Evolutionary conservation across 2,113 vertebrate genomes (phyloP).

Genomic region (Melanostigma gelatinosum): DNA sequence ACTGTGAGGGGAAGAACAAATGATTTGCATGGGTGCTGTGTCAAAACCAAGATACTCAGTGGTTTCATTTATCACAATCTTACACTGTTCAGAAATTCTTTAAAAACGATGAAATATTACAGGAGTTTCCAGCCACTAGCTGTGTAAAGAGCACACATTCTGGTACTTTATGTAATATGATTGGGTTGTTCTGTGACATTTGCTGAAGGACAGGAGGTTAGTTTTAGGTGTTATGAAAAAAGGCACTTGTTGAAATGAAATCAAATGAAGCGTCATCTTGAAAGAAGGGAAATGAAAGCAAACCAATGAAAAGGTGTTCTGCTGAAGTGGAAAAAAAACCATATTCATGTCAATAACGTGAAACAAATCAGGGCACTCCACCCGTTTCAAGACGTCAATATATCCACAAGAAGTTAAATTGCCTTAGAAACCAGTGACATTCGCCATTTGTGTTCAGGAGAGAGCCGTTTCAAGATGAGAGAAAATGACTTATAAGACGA

Average conservation of each 20-base stretch:
- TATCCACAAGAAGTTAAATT: constrained; percentile 43
- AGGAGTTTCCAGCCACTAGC: too few species aligned
- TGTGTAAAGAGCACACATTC: too few species aligned
- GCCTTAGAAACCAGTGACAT: constrained; percentile 52
- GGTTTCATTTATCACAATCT: background rate
- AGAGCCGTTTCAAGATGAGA: constrained; percentile 16
- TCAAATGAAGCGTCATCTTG: too few species aligned
- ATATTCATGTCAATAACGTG: constrained; percentile 42
- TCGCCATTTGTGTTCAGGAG: constrained; percentile 5
- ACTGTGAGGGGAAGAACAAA: background rate
- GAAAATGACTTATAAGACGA: constrained; percentile 23
- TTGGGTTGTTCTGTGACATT: background rate
- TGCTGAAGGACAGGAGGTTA: too few species aligned
- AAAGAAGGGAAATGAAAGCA: constrained; percentile 3
- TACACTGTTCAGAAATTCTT: background rate
- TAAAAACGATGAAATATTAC: background rate
- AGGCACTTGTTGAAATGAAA: too few species aligned
- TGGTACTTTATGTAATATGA: background rate
- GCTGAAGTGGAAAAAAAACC: constrained; percentile 9
- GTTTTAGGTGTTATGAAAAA: background rate
- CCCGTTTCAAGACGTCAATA: constrained; percentile 29
- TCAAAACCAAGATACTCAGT: background rate
- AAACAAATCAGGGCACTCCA: constrained; percentile 15
- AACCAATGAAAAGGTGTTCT: background rate
- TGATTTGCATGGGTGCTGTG: background rate